phyloP scores from a whole-genome alignment of 2,888 invertebrate species.

The Rhingia campestris region DNA sequence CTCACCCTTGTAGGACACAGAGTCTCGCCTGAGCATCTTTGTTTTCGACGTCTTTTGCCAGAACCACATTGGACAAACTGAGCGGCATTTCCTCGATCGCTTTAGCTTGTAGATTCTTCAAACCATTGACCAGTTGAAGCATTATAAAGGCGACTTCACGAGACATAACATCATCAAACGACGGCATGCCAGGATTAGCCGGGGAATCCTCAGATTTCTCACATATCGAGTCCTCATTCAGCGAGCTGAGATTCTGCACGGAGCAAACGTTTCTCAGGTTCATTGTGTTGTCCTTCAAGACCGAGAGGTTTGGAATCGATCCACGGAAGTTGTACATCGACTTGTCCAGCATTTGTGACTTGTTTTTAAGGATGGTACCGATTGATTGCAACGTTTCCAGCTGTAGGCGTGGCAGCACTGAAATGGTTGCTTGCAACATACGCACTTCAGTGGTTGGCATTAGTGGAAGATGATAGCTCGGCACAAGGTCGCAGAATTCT shows the following conservation, averaged over 20 bases:
- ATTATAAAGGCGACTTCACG: constrained; percentile 90
- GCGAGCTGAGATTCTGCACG: constrained; percentile 82
- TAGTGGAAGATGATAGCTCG: constrained; percentile 86
- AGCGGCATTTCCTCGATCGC: constrained; percentile 91
- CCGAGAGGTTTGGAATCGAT: constrained; percentile 82
- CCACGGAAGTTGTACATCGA: constrained; percentile 82
- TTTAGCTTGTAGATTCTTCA: constrained; percentile 91
- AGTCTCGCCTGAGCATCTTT: constrained; percentile 87
- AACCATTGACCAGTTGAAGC: constrained; percentile 90
- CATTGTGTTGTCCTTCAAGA: constrained; percentile 78
- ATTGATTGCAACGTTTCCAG: constrained; percentile 89
- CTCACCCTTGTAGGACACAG: constrained; percentile 90
- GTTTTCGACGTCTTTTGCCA: constrained; percentile 86
- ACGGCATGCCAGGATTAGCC: constrained; percentile 78
- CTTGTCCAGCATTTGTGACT: constrained; percentile 82
- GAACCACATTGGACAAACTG: constrained; percentile 88
- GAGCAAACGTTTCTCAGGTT: constrained; percentile 83
- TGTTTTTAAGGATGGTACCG: constrained; percentile 85
- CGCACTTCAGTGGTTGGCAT: constrained; percentile 86
- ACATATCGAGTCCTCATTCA: constrained; percentile 79
- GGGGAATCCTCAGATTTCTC: constrained; percentile 52
- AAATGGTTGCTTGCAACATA: constrained; percentile 90
- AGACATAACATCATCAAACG: constrained; percentile 83
- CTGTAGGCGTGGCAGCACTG: constrained; percentile 89
- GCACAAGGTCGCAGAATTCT: constrained; percentile 91